phyloP scores from a whole-genome alignment of 2,113 vertebrate genomes.

The Baryphthengus martii region DNA sequence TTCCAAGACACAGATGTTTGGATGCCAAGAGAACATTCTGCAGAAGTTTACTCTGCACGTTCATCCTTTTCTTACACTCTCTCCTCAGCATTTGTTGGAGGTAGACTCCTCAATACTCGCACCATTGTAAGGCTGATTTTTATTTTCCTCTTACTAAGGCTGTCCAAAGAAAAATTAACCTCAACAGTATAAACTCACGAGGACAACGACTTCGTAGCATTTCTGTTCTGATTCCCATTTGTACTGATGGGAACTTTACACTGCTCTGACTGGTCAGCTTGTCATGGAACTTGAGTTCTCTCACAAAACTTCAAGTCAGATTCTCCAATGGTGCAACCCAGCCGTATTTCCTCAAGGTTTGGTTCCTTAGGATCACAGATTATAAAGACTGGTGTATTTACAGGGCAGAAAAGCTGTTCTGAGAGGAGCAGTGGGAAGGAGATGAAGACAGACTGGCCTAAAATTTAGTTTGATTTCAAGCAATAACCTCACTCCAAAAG shows the following conservation, averaged over 20 bases:
- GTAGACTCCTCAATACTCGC: not conserved
- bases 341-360: not conserved
- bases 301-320: not conserved
- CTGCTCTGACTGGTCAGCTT: not conserved
- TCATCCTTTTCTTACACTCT: not conserved
- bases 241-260: not conserved
- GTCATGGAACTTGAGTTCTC: not conserved
- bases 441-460: not conserved
- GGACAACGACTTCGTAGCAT: not conserved
- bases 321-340: not conserved
- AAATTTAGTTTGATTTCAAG: not conserved
- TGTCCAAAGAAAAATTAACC: not conserved
- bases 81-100: not conserved
- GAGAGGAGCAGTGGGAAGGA: not conserved
- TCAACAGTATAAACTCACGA: not conserved
- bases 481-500: not conserved
- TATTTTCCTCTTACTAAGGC: not conserved
- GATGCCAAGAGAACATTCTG: not conserved
- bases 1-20: not conserved
- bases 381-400: not conserved
- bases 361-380: not conserved
- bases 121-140: not conserved
- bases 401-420: not conserved
- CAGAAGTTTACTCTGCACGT: rapidly evolving
- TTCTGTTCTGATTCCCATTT: not conserved